Base-by-base conservation (phyloP, 35 echinoderm and acorn worm species). In the Ophioderma brevispina region DNA sequence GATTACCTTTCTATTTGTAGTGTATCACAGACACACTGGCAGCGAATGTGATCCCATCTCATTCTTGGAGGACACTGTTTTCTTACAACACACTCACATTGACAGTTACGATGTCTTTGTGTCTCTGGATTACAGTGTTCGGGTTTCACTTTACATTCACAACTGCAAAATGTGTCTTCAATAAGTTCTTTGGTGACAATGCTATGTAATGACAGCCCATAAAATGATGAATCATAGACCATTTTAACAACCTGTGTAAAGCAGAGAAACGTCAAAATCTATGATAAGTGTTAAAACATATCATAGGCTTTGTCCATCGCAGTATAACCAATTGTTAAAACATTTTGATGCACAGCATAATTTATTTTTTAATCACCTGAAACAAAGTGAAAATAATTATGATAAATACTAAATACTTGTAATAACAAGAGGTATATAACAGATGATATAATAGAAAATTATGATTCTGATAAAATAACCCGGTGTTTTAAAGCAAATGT, bases 51-150 rank as follows among this genome's bases (percentile, higher is more conserved):
- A 50, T 93, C 92, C 92, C 92, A 93, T 13, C 81, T 31, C 86
- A 82, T 89, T 17, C 63, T 79, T 0, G 59, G 49, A 0, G 86
- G 92, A 81, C 92, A 93, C 13, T 64, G 50, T 35, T 82, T 19
- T 19, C 46, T 38, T 21, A 38, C 79, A 25, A 35, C 76, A 37
- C 92, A 93, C 39, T 88, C 80, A 40, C 92, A 93, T 37, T 93
- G 92, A 39, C 92, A 93, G 80, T 93, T 88, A 21, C 80, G 85
- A 63, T 92, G 41, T 32, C 79, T 40, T 63, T 93, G 86, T 59
- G 56, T 93, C n/a, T 46, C 87, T 1, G 86, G 92, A 76, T 93
- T 64, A 36, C 92, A 93, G 80, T 93, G 77, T 39, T 76, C 38
- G 2, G 85, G 79, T 38, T 93, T 93, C 15, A 84, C 36, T 42